Evolutionary conservation across 2,113 vertebrate genomes (phyloP).

Genomic region (Dunckerocampus dactyliophorus): DNA sequence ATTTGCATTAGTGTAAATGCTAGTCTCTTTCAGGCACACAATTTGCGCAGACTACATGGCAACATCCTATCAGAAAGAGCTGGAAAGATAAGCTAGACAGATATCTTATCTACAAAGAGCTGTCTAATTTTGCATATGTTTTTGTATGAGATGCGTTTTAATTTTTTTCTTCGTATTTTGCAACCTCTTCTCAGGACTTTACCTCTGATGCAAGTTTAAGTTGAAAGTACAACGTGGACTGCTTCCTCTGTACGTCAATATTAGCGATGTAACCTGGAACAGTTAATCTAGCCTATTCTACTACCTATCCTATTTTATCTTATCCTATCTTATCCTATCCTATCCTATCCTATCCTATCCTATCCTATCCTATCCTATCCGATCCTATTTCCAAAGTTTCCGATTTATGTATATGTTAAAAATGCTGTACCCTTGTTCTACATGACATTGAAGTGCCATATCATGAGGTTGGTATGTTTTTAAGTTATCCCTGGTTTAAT

Average conservation of each 20-base stretch:
- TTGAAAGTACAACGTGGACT: constrained; percentile 11
- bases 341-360: no score
- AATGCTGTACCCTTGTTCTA: no score
- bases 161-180: neutral
- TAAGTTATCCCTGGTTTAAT: no score
- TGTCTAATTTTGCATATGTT: neutral
- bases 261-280: neutral
- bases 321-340: no score
- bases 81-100: neutral
- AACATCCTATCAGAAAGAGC: neutral
- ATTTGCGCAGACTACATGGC: neutral
- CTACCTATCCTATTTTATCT: no score
- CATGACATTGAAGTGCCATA: no score
- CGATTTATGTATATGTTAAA: no score
- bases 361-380: no score
- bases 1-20: neutral
- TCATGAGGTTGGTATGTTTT: no score
- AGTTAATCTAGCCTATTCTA: no score
- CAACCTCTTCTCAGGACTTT: constrained; percentile 29
- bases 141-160: neutral
- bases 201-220: constrained; percentile 6
- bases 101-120: neutral
- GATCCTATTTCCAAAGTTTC: no score
- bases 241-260: neutral
- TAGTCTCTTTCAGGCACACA: neutral